Percentiles rank a stretch among this genome's conserved stretches.
Evolutionary conservation across 2,888 invertebrate species (phyloP).

Genomic region (Drosophila monieri): DNA sequence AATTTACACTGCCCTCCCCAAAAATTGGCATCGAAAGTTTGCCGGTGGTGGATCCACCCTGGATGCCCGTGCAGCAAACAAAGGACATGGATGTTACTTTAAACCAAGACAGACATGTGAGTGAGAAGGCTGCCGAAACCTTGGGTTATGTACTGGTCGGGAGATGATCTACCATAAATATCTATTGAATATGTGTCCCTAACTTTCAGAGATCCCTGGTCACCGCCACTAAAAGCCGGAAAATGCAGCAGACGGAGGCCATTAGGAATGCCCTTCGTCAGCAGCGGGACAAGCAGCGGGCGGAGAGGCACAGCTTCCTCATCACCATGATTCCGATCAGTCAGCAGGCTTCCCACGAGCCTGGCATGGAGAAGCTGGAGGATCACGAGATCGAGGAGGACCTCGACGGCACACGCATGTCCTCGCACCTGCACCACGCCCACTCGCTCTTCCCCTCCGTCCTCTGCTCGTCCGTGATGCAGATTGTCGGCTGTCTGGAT

Average conservation of each 20-base stretch:
- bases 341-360: conserved; percentile 97
- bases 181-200: background rate
- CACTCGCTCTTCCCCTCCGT: conserved; percentile 98
- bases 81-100: conserved; percentile 99
- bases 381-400: conserved; percentile 93
- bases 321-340: conserved; percentile 98
- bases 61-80: conserved; percentile 98
- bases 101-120: conserved; percentile 97
- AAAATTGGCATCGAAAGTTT: conserved; percentile 98
- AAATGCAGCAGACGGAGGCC: conserved; percentile 99
- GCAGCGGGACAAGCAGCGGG: conserved; percentile 96
- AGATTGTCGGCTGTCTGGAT: conserved; percentile 96
- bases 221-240: conserved; percentile 98
- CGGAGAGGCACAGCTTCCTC: conserved; percentile 97
- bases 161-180: background rate
- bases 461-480: conserved; percentile 97
- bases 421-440: conserved; percentile 95
- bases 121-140: conserved; percentile 73
- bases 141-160: conserved; percentile 30
- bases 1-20: conserved; percentile 99
- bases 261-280: conserved; percentile 97
- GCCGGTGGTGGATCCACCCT: conserved; percentile 98
- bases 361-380: conserved; percentile 90
- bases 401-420: conserved; percentile 89
- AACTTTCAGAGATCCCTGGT: conserved; percentile 92